Evolutionary conservation across 2,797 vertebrate species (phyloP).

Genomic region (Epinephelus coioides): DNA sequence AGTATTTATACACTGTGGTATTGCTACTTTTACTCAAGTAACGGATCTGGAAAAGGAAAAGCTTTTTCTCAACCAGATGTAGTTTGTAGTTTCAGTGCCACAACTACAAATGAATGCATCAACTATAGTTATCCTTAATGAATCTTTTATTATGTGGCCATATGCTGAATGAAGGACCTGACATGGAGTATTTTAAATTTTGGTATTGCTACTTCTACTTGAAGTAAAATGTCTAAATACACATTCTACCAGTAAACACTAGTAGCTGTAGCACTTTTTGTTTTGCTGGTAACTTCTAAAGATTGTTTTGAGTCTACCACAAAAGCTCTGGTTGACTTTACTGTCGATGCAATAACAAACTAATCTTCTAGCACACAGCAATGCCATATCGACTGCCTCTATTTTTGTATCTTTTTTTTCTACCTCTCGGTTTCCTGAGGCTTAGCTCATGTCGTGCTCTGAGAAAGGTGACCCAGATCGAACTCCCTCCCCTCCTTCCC

Average conservation of each 20-base stretch:
- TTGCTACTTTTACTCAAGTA: neutral
- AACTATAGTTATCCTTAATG: neutral
- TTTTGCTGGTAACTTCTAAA: neutral
- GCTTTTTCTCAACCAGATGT: neutral
- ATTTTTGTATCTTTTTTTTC: constrained; percentile 5
- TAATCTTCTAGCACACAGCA: constrained; percentile 6
- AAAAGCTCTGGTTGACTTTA: neutral
- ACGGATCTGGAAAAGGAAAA: neutral
- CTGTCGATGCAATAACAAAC: neutral
- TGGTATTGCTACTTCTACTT: neutral
- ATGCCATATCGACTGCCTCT: neutral
- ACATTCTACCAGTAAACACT: neutral
- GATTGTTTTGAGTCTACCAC: neutral
- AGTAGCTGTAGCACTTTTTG: neutral
- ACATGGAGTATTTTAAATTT: neutral
- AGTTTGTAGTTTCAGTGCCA: too few species aligned
- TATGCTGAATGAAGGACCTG: neutral
- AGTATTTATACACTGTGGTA: neutral
- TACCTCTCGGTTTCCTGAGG: constrained; percentile 33
- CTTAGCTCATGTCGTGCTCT: constrained; percentile 75
- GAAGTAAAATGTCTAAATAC: neutral
- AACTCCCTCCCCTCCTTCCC: constrained; percentile 89
- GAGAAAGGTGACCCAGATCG: constrained; percentile 82
- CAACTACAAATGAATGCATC: neutral
- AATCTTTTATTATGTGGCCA: too few species aligned